A percentile compares a stretch with the other conserved stretches of the same genome.
Conservation (phyloP, 1,140 invertebrate species). For the Potamilus streckersoni region DNA sequence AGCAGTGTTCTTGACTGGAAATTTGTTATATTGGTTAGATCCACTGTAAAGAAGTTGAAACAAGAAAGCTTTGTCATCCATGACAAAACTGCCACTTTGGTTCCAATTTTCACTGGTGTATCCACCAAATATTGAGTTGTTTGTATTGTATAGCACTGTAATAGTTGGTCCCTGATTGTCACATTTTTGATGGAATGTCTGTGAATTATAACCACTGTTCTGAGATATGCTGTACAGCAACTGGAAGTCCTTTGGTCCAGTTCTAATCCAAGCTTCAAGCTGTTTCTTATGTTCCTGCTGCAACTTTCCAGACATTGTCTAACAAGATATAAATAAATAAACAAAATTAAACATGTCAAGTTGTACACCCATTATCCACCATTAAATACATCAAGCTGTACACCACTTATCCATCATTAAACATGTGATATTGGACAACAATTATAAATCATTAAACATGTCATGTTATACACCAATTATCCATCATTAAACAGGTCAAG, state of each 20-base stretch:
- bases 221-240: slow-evolving; percentile 26
- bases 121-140: slow-evolving; percentile 33
- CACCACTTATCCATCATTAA: too few species aligned
- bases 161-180: slow-evolving; percentile 33
- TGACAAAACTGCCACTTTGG: background rate
- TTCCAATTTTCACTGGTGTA: slow-evolving; percentile 23
- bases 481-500: too few species aligned
- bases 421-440: too few species aligned
- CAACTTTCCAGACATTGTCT: background rate
- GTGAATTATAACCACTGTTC: slow-evolving; percentile 16
- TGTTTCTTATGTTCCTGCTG: background rate
- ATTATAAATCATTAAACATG: too few species aligned
- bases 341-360: too few species aligned
- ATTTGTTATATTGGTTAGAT: background rate
- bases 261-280: slow-evolving; percentile 10
- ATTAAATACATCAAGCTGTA: too few species aligned
- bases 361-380: too few species aligned
- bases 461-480: too few species aligned
- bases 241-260: slow-evolving; percentile 12
- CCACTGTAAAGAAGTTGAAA: slow-evolving; percentile 14
- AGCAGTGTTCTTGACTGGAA: background rate
- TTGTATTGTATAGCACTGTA: slow-evolving; percentile 24
- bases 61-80: slow-evolving; percentile 30
- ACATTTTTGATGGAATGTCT: slow-evolving; percentile 28
- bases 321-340: background rate